phyloP scores from a whole-genome alignment of 2,888 invertebrate genomes.

The Eurois occulta region DNA sequence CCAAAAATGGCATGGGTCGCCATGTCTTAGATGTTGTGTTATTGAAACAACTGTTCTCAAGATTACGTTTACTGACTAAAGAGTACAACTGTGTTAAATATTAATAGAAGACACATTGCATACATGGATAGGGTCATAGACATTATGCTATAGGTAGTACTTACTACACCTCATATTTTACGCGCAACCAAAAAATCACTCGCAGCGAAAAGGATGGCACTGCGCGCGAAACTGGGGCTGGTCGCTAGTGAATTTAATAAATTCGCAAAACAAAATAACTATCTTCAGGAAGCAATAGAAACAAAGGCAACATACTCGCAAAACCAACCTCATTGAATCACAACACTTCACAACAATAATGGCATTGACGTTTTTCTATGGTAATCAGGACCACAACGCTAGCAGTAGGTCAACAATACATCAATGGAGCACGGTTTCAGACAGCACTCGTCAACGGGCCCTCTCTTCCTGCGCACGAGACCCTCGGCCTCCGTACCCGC shows the following conservation, averaged over 20 bases:
- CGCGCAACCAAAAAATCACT: background rate
- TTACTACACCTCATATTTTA: background rate
- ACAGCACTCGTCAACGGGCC: constrained; percentile 63
- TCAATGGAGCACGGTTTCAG: constrained; percentile 52
- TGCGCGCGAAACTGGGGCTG: background rate
- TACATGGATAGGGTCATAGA: too few relatives aligned
- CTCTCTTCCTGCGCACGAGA: constrained; percentile 50
- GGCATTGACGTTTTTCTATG: background rate
- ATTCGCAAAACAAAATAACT: background rate
- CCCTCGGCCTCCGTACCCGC: background rate
- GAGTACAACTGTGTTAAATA: too few relatives aligned
- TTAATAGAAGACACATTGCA: too few relatives aligned
- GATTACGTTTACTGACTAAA: too few relatives aligned
- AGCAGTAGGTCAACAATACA: constrained; percentile 57
- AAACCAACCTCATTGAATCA: constrained; percentile 33
- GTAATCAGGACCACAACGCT: background rate
- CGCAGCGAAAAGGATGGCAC: background rate
- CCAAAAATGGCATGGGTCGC: too few relatives aligned
- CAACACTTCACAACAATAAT: constrained; percentile 4
- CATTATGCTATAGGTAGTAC: too few relatives aligned
- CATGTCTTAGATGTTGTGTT: too few relatives aligned
- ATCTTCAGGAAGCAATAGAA: background rate
- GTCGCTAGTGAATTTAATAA: background rate
- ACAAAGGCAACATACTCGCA: background rate
- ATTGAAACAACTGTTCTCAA: too few relatives aligned